Conservation (phyloP, 2,797 vertebrate genomes). For the Pseudopleuronectes americanus region DNA sequence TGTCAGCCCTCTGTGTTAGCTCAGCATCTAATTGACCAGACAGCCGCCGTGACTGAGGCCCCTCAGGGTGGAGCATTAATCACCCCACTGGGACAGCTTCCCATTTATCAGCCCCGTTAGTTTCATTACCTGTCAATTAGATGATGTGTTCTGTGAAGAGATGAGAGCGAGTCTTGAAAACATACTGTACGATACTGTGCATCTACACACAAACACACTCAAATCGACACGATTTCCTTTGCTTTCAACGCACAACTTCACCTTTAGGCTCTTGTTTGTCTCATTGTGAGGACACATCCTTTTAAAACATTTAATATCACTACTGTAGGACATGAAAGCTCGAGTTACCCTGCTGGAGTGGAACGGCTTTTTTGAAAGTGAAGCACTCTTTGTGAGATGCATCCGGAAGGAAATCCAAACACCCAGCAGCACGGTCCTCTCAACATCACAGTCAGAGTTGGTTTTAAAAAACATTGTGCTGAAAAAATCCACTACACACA, state of each 20-base stretch:
- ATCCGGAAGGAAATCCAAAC: background rate
- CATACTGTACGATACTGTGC: too few species aligned
- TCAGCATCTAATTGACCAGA: constrained; percentile 43
- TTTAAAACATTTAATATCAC: too few species aligned
- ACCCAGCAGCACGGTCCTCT: background rate
- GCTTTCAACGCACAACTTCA: too few species aligned
- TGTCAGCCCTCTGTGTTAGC: constrained; percentile 27
- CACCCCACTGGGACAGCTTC: constrained; percentile 33
- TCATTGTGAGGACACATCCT: too few species aligned
- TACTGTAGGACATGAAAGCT: too few species aligned
- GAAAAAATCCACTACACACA: background rate
- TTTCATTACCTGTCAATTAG: constrained; percentile 28
- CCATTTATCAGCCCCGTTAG: constrained; percentile 48
- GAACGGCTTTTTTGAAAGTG: constrained; percentile 5
- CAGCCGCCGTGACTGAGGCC: constrained; percentile 28
- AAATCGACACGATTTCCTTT: too few species aligned
- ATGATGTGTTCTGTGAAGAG: background rate
- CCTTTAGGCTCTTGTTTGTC: too few species aligned
- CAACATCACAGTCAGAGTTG: background rate
- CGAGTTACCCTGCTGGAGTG: background rate
- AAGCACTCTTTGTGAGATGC: background rate
- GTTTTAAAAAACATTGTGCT: background rate
- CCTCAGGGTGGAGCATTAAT: constrained; percentile 43
- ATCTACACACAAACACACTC: background rate
- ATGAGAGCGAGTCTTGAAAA: too few species aligned